phyloP scores from a whole-genome alignment of 2,113 vertebrate genomes.

The Nesogale talazaci region DNA sequence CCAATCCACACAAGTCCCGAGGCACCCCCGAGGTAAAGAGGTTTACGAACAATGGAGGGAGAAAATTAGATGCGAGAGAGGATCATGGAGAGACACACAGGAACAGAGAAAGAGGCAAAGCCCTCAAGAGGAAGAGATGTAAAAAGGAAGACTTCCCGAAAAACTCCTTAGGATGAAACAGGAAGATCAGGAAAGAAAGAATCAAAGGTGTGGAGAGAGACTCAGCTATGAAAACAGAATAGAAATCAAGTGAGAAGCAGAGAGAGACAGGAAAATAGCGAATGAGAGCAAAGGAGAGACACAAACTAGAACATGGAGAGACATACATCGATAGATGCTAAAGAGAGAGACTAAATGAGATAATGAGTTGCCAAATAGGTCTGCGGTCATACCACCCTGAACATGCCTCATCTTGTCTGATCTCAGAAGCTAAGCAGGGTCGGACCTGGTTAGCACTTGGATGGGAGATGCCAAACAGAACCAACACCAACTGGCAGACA shows the following conservation, averaged over 20 bases:
- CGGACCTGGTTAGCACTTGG: no score
- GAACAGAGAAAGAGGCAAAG: neutral
- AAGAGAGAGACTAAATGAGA: neutral
- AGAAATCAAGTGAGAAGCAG: neutral
- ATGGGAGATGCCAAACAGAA: no score
- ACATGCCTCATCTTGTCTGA: no score
- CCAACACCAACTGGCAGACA: no score
- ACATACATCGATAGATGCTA: fast-evolving
- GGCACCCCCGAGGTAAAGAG: neutral
- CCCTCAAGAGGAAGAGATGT: neutral
- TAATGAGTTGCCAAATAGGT: no score
- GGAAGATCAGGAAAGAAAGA: neutral
- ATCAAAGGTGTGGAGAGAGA: neutral
- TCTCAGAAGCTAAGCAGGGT: no score
- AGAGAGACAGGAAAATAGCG: neutral
- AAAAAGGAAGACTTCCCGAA: neutral
- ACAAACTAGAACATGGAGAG: neutral
- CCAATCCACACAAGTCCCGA: neutral
- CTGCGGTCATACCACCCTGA: no score
- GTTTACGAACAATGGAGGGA: neutral
- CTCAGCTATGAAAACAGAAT: neutral
- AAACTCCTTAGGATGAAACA: neutral
- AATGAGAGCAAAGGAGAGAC: conserved; percentile 53
- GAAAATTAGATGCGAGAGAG: no score
- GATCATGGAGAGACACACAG: neutral